Base-by-base conservation (phyloP, 1,140 invertebrate species). In the Leucophenga varia region DNA sequence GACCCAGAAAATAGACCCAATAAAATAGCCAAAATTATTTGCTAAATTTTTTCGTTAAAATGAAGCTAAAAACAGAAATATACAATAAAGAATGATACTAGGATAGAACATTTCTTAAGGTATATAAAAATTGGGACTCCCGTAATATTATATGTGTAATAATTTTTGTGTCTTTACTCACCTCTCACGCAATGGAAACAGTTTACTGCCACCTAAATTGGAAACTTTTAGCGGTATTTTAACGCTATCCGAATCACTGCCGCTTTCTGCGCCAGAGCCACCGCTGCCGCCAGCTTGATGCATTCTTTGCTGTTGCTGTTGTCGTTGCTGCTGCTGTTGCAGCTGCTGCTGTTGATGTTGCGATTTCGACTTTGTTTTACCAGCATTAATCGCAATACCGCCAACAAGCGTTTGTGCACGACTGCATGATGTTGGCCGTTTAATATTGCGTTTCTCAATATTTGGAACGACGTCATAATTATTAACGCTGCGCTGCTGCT, bases 211-310 rank as follows among this genome's bases (percentile, higher is more conserved):
- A 21, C 49, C 49, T 55, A 72, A 52, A 46, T 70, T 72, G 53
- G 58, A 74, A 54, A 58, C 77, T 78, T 74, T 74, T n/a, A 74
- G 48, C 54, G 71, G 80, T 52, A 81, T 81, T 43, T 79, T 73
- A 41, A 82, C 63, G 61, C 82, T 80, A 57, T 88, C 86, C 17
- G 86, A 87, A 64, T 88, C 85, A 14, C 69, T 72, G 61, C 69
- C 69, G 20, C 69, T 72, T 47, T 72, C 69, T 36, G 69, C 69
- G 47, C 69, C 69, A 28, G 69, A 72, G 35, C 69, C 69, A 28
- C 69, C 69, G 54, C 69, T 72, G 40, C 69, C 69, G 42, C 54
- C 52, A 32, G 38, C 52, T 54, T 6, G 5, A 7, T 32, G 21
- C 17, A 32, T 21, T 14, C 37, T 17, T n/a, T 36, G 82, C 85